Evolutionary conservation across 2,113 vertebrate species (phyloP).

Genomic region (Procavia capensis): DNA sequence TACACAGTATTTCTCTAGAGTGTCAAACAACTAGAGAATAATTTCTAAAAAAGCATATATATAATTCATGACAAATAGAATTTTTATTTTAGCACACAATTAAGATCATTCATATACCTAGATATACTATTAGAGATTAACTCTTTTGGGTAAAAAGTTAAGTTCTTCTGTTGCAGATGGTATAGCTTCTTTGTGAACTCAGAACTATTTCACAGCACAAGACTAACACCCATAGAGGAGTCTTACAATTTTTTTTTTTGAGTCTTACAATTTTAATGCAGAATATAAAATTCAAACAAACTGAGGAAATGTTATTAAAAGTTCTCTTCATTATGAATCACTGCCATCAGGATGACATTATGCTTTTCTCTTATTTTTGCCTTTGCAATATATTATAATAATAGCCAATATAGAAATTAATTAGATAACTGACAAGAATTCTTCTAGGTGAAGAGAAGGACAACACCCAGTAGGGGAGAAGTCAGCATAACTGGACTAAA

Average conservation of each 20-base stretch:
- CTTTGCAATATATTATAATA: no score
- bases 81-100: slow-evolving; percentile 45
- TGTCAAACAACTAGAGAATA: slow-evolving; percentile 40
- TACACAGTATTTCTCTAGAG: background rate
- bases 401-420: no score
- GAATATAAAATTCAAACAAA: slow-evolving; percentile 51
- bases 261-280: slow-evolving; percentile 42
- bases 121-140: background rate
- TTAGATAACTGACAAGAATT: no score
- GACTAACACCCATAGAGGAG: slow-evolving; percentile 20
- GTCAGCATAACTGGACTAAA: no score
- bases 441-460: no score
- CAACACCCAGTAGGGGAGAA: no score
- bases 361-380: slow-evolving; percentile 33
- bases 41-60: slow-evolving; percentile 40
- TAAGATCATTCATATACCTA: slow-evolving; percentile 33
- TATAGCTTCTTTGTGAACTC: slow-evolving; percentile 37
- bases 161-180: background rate
- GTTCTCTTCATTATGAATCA: slow-evolving; percentile 39
- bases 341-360: background rate
- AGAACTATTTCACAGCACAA: slow-evolving; percentile 37
- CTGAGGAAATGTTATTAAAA: slow-evolving; percentile 17
- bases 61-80: slow-evolving; percentile 41
- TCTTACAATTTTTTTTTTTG: slow-evolving; percentile 37
- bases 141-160: background rate